Percentiles rank a stretch among this genome's conserved stretches.
Evolutionary conservation across 1,140 invertebrate species (phyloP).

Genomic region (Ptiloglossa arizonensis): DNA sequence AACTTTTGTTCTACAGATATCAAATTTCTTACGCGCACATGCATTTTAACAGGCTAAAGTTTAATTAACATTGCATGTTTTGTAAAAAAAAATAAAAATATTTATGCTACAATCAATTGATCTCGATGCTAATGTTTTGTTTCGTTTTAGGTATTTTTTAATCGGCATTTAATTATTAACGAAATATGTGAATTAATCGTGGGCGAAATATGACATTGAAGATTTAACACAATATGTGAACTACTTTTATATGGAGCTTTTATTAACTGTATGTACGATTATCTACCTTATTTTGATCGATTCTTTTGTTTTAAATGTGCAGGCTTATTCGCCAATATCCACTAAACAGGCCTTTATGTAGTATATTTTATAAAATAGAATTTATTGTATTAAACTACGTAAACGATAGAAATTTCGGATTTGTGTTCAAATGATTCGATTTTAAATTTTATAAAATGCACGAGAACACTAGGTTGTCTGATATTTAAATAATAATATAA

Average conservation of each 20-base stretch:
- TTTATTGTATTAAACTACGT: slow-evolving; percentile 43
- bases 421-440: slow-evolving; percentile 64
- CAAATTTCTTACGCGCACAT: slow-evolving; percentile 32
- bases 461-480: slow-evolving; percentile 65
- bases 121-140: background rate
- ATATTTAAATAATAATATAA: slow-evolving; percentile 61
- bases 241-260: background rate
- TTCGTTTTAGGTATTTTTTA: slow-evolving; percentile 29
- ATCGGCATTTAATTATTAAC: slow-evolving; percentile 8
- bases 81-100: slow-evolving; percentile 18
- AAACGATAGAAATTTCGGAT: slow-evolving; percentile 54
- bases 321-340: slow-evolving; percentile 60
- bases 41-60: slow-evolving; percentile 26
- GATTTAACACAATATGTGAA: slow-evolving; percentile 3
- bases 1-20: slow-evolving; percentile 29
- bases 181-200: background rate
- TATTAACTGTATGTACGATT: background rate
- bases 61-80: slow-evolving; percentile 23
- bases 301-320: slow-evolving; percentile 55
- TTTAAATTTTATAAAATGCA: slow-evolving; percentile 72
- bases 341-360: slow-evolving; percentile 67
- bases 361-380: slow-evolving; percentile 57
- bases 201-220: background rate
- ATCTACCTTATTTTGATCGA: slow-evolving; percentile 24
- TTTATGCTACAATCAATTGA: slow-evolving; percentile 14